Evolutionary conservation across 2,888 invertebrate species (phyloP).

Genomic region (Drosophila sordidapex): DNA sequence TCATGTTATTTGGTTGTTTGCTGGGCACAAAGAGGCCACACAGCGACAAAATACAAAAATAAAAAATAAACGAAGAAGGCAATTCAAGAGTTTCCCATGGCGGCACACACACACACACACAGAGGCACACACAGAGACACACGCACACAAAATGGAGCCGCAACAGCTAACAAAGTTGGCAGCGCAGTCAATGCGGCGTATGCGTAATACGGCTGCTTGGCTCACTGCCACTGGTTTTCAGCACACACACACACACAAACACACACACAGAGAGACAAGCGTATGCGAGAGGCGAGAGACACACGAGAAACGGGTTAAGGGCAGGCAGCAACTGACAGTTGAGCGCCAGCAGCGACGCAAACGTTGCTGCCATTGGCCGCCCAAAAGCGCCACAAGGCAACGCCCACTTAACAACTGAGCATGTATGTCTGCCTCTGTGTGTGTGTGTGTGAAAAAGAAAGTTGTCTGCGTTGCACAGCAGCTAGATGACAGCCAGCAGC

Average conservation of each 20-base stretch:
- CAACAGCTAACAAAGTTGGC: conserved; percentile 60
- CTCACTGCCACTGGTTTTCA: conserved; percentile 78
- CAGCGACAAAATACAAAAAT: conserved; percentile 47
- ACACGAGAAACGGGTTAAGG: conserved; percentile 72
- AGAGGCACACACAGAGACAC: conserved; percentile 3
- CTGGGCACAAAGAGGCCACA: conserved; percentile 71
- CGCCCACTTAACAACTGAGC: conserved; percentile 65
- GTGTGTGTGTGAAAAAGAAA: conserved; percentile 64
- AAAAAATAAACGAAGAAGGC: background rate
- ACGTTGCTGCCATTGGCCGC: conserved; percentile 68
- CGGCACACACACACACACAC: conserved; percentile 22
- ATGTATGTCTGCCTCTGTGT: conserved; percentile 21
- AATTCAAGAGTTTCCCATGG: conserved; percentile 74
- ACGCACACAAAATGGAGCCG: conserved; percentile 56
- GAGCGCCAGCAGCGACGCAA: conserved; percentile 60
- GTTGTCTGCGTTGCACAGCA: conserved; percentile 57
- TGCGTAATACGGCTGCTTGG: conserved; percentile 81
- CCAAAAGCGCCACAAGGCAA: conserved; percentile 71
- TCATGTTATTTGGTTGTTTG: conserved; percentile 55
- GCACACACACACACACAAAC: conserved; percentile 39
- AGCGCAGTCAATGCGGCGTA: conserved; percentile 65
- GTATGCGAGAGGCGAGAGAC: conserved; percentile 17
- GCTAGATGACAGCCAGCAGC: conserved; percentile 45
- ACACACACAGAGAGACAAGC: conserved; percentile 14
- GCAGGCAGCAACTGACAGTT: conserved; percentile 64